Base-by-base conservation (phyloP, 2,888 invertebrate species). In the Phasia obesa region DNA sequence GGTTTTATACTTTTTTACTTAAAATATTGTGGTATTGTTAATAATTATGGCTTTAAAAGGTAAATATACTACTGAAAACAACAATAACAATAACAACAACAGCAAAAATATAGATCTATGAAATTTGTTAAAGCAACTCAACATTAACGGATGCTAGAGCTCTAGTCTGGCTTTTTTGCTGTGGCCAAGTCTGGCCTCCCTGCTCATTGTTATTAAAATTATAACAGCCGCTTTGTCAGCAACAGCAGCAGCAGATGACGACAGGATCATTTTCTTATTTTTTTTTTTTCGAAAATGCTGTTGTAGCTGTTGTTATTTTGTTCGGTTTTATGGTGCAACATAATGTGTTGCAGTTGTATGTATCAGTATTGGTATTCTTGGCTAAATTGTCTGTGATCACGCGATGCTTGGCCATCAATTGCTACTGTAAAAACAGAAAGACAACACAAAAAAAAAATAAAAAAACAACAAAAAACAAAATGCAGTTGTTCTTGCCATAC, bases 371-470 rank as follows among this genome's bases (percentile, higher is more conserved):
- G 42, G 38, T 44, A 77, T 79, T 88, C 86, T 87, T 85, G 87
- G 86, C 89, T 90, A 91, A 90, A 90, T 90, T 90, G 90, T 90
- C 89, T 88, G 90, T 91, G 90, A 91, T 91, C 90, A 90, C 91
- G 90, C 90, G 90, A 90, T 91, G 86, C 86, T 85, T 87, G 86
- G 74, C 71, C 83, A 83, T 76, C 83, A 83, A 79, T 85, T 84
- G 84, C 84, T 85, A 85, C 84, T 84, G 85, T 79, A 13, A n/a
- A n/a, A n/a, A n/a, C n/a, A n/a, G n/a, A n/a, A n/a, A n/a, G n/a
- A n/a, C n/a, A n/a, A n/a, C n/a, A 35, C 35, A 35, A 51, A 21
- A 21, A 23, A 35, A 38, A 44, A 64, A 23, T 23, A 38, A 44
- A 64, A 60, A 21, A 31, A 57, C 31, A n/a, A 31, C 31, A 15